Base-by-base conservation (phyloP, 2,888 invertebrate genomes). In the Phortica magna region DNA sequence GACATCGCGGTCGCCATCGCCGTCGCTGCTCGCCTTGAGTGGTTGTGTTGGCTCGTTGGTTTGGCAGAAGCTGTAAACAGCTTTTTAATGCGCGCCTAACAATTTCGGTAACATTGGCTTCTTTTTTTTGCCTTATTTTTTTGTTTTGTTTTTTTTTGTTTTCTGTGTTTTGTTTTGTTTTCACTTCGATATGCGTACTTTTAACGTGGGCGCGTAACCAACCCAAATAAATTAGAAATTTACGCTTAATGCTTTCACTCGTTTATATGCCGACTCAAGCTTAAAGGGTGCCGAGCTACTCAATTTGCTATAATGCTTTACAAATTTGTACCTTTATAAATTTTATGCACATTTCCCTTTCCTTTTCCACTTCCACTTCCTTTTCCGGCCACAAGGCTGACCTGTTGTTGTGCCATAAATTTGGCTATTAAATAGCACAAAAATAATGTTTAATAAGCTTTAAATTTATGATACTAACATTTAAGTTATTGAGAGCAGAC, bases 191-290 rank as follows among this genome's bases (percentile, higher is more conserved):
- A 83, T 75, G 76, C 64, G 65, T 41, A 42, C 67, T 72, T 48
- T 31, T 19, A 17, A 19, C 17, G 43, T 7, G 7, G 55, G 22
- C 19, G 61, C 22, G 61, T 61, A 61, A 65, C 14, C 39, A 57
- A 74, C 68, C 65, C 22, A 78, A 82, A 80, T 81, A 88, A 87
- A 85, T 83, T 83, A 81, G 81, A 83, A 83, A 85, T 88, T 81
- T 88, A 87, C 85, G 81, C 80, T 74, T 76, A 76, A 78, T 75
- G 75, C 31, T 42, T 43, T 53, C 72, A 67, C 70, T 75, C 19
- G 73, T 67, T 73, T 42, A 1, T 31, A 31, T 31, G 31, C 22
- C 43, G 68, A 65, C 2, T 61, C 67, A 53, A 39, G 53, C 42
- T 61, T 71, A 75, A 39, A 64, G 6, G 64, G 43, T 12, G 6